phyloP scores from a whole-genome alignment of 1,140 invertebrate species.

The Listronotus oregonensis region DNA sequence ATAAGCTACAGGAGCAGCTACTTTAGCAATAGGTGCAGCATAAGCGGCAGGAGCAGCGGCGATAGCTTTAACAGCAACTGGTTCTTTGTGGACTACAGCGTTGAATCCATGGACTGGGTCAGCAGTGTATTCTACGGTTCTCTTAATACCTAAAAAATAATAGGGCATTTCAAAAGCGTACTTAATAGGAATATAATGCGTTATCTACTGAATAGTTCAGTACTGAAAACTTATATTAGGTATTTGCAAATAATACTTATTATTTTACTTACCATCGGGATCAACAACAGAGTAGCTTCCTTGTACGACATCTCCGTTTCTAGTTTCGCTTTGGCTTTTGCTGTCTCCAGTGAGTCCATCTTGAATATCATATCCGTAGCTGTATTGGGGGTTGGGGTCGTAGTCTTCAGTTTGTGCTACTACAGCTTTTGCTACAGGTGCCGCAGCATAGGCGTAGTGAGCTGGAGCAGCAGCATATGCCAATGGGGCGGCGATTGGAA shows the following conservation, averaged over 20 bases:
- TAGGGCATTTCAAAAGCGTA: too few species aligned
- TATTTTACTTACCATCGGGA: slow-evolving; percentile 59
- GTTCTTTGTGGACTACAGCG: slow-evolving; percentile 60
- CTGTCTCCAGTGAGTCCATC: slow-evolving; percentile 57
- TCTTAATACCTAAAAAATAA: slow-evolving; percentile 58
- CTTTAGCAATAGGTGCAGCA: slow-evolving; percentile 41
- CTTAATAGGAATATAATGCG: too few species aligned
- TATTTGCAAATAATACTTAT: too few species aligned
- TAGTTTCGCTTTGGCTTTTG: slow-evolving; percentile 59
- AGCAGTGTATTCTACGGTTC: slow-evolving; percentile 69
- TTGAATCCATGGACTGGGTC: slow-evolving; percentile 62
- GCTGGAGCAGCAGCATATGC: slow-evolving; percentile 26
- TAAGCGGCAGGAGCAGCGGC: slow-evolving; percentile 43
- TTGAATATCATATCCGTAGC: slow-evolving; percentile 59
- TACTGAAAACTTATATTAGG: too few species aligned
- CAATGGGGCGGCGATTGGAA: slow-evolving; percentile 19
- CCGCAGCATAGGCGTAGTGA: slow-evolving; percentile 16
- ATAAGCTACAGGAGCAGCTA: slow-evolving; percentile 50
- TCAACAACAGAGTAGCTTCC: slow-evolving; percentile 69
- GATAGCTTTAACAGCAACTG: slow-evolving; percentile 56
- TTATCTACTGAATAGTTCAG: too few species aligned
- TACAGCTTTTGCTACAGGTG: slow-evolving; percentile 55
- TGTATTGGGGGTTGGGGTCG: slow-evolving; percentile 61
- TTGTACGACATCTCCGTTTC: slow-evolving; percentile 67
- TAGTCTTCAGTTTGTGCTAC: slow-evolving; percentile 48